Percentiles rank a stretch among this genome's conserved stretches.
Conservation (phyloP, 2,113 vertebrate species). For the Chaenogobius annularis region DNA sequence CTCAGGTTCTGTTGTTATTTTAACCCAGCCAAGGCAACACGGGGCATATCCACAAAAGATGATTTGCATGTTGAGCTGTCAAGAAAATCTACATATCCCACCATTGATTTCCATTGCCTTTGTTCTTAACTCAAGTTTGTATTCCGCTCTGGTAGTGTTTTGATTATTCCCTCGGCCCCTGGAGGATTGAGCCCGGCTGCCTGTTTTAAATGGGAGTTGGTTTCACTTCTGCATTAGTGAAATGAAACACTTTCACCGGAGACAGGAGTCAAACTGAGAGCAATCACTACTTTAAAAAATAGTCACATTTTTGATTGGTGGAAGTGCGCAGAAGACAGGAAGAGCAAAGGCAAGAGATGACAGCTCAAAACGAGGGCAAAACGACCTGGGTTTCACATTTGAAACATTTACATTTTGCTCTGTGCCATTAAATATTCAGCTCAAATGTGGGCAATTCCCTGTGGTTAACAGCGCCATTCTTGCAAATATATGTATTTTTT, state of each 20-base stretch:
- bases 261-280: constrained; percentile 57
- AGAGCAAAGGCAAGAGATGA: constrained; percentile 22
- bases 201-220: constrained; percentile 51
- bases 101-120: constrained; percentile 71
- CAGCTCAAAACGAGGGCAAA: constrained; percentile 19
- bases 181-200: constrained; percentile 56
- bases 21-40: constrained; percentile 56
- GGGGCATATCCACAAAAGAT: constrained; percentile 57
- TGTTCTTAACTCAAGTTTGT: constrained; percentile 69
- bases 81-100: constrained; percentile 70
- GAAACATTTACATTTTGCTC: not conserved
- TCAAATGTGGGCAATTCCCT: constrained; percentile 5
- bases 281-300: constrained; percentile 35
- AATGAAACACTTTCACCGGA: constrained; percentile 62
- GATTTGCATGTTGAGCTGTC: constrained; percentile 59
- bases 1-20: constrained; percentile 52
- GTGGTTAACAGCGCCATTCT: not conserved
- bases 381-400: constrained; percentile 11
- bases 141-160: constrained; percentile 59
- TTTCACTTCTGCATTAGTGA: constrained; percentile 67
- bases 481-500: not conserved
- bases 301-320: constrained; percentile 42
- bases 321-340: constrained; percentile 16
- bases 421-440: constrained; percentile 9
- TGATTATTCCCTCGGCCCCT: constrained; percentile 60